phyloP scores from a whole-genome alignment of 2,888 invertebrate genomes.

The Nysson spinosus region DNA sequence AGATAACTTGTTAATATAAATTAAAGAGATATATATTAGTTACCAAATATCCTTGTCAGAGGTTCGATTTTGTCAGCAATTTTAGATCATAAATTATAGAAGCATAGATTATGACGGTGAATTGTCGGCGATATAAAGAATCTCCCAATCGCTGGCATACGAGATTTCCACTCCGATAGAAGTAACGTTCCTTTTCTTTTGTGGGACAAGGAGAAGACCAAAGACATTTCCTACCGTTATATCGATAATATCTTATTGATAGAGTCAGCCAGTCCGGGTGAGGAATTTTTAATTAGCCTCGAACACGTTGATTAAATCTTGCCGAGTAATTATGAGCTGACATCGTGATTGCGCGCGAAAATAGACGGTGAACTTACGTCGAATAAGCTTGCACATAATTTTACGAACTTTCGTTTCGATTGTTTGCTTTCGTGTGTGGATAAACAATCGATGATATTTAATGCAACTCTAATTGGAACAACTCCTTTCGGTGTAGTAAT shows the following conservation, averaged over 20 bases:
- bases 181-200: conserved; percentile 36
- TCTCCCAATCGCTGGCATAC: too few species aligned
- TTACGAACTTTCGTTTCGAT: conserved; percentile 4
- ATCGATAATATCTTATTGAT: conserved; percentile 65
- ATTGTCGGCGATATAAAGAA: conserved; percentile 41
- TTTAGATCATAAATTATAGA: too few species aligned
- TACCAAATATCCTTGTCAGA: too few species aligned
- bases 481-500: too few species aligned
- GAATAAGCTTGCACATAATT: too few species aligned
- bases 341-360: neutral
- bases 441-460: too few species aligned
- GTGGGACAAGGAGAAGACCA: conserved; percentile 48
- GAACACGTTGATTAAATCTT: conserved; percentile 71
- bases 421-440: neutral
- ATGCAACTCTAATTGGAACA: too few species aligned
- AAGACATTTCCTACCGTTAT: conserved; percentile 66
- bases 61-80: too few species aligned
- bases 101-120: too few species aligned
- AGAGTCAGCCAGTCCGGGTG: conserved; percentile 54
- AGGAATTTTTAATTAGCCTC: conserved; percentile 73
- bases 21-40: too few species aligned
- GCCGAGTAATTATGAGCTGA: conserved; percentile 70
- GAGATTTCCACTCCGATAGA: conserved; percentile 59
- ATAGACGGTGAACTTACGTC: neutral
- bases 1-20: too few species aligned